Conservation (phyloP, 2,888 invertebrate genomes). For the Harpagoxenus sublaevis region DNA sequence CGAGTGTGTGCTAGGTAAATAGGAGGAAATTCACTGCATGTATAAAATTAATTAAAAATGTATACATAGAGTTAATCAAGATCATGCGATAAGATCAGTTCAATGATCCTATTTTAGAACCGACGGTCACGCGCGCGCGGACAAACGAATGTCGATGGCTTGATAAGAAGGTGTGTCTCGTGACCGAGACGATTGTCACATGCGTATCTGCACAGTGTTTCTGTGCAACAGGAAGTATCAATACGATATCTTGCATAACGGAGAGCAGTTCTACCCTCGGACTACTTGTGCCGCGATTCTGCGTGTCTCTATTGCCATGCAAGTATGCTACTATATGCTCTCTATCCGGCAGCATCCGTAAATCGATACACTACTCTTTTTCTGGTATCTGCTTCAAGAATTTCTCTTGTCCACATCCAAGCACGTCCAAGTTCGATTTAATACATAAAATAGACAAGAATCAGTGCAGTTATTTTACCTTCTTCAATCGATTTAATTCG, state of each 20-base stretch:
- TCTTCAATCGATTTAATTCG: neutral
- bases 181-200: constrained; percentile 58
- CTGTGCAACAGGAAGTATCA: constrained; percentile 26
- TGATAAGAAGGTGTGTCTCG: constrained; percentile 52
- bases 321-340: no score
- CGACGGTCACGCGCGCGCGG: neutral
- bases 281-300: neutral
- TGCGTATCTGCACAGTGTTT: constrained; percentile 36
- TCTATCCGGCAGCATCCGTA: constrained; percentile 8
- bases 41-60: neutral
- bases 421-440: neutral
- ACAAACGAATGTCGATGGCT: constrained; percentile 16
- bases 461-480: neutral
- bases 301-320: neutral
- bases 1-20: neutral
- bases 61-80: neutral
- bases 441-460: neutral
- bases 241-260: constrained; percentile 17
- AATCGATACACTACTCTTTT: constrained; percentile 6
- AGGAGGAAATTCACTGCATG: neutral
- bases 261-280: neutral
- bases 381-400: neutral
- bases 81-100: neutral
- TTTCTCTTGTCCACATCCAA: neutral
- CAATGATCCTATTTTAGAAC: constrained; percentile 9